These are phyloP conservation scores for Drosophila triauraria DNA, from an alignment of 1,140 invertebrate genomes.

Conservation along the genomic window DNA sequence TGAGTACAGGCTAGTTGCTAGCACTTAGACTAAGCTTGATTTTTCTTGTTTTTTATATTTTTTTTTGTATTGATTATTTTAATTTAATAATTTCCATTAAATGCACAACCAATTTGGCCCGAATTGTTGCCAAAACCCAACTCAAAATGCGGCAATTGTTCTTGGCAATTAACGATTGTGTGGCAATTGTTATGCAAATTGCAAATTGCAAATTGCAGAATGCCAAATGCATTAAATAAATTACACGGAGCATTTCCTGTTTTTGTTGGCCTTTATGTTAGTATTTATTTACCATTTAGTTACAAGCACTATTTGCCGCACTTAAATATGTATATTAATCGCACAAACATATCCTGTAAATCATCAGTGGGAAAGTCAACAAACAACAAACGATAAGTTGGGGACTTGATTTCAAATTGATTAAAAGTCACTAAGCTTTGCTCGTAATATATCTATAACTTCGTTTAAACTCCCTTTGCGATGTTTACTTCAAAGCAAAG, in stretches of 20 bases:
- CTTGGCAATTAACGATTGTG: slow-evolving; percentile 17
- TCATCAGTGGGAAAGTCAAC: too few species aligned
- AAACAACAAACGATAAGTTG: too few species aligned
- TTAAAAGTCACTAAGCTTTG: not conserved
- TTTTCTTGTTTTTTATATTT: not conserved
- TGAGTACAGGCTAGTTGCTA: slow-evolving; percentile 4
- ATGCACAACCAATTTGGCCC: slow-evolving; percentile 6
- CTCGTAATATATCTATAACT: not conserved
- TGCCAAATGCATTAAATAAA: slow-evolving; percentile 19
- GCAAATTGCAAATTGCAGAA: slow-evolving; percentile 15
- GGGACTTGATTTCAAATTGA: not conserved
- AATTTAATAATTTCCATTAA: slow-evolving; percentile 6
- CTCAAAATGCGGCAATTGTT: slow-evolving; percentile 7
- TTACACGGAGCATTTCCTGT: slow-evolving; percentile 1
- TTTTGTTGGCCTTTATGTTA: not conserved
- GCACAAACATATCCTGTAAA: too few species aligned
- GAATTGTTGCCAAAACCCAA: slow-evolving; percentile 4
- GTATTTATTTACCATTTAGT: slow-evolving; percentile 13
- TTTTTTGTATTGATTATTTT: not conserved
- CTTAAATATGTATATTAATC: too few species aligned
- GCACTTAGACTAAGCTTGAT: not conserved
- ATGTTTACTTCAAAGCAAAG: slow-evolving; percentile 28
- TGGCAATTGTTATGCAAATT: slow-evolving; percentile 37
- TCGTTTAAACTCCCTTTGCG: not conserved
- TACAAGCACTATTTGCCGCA: not conserved